Conservation (phyloP, 2,888 invertebrate species). For the Liopterus haemorrhoidalis region DNA sequence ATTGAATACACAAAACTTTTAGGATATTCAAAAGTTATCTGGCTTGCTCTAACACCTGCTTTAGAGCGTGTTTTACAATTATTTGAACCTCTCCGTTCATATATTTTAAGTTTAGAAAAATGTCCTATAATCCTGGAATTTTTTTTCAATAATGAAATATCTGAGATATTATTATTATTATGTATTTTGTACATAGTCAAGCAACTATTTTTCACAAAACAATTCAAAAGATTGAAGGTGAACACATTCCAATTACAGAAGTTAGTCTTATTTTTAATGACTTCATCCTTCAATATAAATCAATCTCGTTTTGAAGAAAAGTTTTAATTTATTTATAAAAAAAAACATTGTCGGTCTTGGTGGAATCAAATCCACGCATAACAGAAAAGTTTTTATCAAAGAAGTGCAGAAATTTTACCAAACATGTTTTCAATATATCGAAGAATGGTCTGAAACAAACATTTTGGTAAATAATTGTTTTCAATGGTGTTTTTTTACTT, state of each 20-base stretch:
- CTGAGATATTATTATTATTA: slow-evolving; percentile 29
- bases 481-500: too few relatives aligned
- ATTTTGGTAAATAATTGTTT: too few relatives aligned
- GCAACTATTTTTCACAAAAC: slow-evolving; percentile 28
- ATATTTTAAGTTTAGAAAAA: slow-evolving; percentile 33
- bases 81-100: slow-evolving; percentile 31
- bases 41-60: slow-evolving; percentile 31
- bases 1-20: slow-evolving; percentile 32
- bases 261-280: slow-evolving; percentile 25
- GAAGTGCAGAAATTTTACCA: slow-evolving; percentile 12
- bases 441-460: too few relatives aligned
- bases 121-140: slow-evolving; percentile 32
- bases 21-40: slow-evolving; percentile 32
- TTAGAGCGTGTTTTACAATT: slow-evolving; percentile 31
- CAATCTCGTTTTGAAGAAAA: slow-evolving; percentile 11
- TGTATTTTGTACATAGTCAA: slow-evolving; percentile 32
- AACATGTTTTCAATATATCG: slow-evolving; percentile 13
- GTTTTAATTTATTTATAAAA: slow-evolving; percentile 49
- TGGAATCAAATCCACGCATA: slow-evolving; percentile 39
- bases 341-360: slow-evolving; percentile 48
- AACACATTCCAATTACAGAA: slow-evolving; percentile 29
- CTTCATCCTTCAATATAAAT: slow-evolving; percentile 28
- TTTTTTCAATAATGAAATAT: slow-evolving; percentile 32
- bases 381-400: slow-evolving; percentile 8
- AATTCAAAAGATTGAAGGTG: slow-evolving; percentile 24